phyloP scores from a whole-genome alignment of 1,140 invertebrate genomes.

The Melipona quadrifasciata region DNA sequence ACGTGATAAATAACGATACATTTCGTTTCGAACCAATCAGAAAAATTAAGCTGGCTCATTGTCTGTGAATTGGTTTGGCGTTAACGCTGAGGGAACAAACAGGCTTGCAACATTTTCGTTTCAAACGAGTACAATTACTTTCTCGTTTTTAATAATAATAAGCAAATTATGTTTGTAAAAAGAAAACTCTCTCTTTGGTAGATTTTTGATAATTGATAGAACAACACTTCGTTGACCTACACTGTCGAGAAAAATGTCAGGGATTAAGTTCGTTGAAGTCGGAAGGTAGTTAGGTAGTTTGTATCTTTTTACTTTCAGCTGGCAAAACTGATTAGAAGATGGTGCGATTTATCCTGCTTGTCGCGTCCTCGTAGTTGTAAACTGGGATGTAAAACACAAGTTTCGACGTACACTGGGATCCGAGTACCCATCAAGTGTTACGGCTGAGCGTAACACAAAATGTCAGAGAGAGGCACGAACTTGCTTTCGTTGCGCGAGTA shows the following conservation, averaged over 20 bases:
- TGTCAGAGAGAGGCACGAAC: background rate
- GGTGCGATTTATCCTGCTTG: background rate
- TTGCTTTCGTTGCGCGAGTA: background rate
- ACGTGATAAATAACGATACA: conserved; percentile 49
- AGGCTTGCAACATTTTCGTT: background rate
- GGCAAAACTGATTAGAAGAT: background rate
- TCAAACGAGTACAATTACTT: background rate
- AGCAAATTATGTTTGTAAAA: background rate
- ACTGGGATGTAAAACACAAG: background rate
- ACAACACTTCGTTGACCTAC: background rate
- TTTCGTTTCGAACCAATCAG: background rate
- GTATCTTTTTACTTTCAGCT: background rate
- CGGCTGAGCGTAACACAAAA: background rate
- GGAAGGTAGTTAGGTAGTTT: background rate
- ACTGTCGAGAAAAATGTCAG: background rate
- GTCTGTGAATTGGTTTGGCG: background rate
- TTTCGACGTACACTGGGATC: background rate
- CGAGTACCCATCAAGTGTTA: background rate
- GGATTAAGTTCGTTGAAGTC: background rate
- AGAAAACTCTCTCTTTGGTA: background rate
- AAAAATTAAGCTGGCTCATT: background rate
- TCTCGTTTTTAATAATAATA: background rate
- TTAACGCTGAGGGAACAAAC: background rate
- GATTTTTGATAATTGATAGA: background rate
- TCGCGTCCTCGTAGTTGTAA: background rate